These are phyloP conservation scores for Siderastrea siderea DNA, from an alignment of 92 coral and sea anemone species.

Conservation along the genomic window DNA sequence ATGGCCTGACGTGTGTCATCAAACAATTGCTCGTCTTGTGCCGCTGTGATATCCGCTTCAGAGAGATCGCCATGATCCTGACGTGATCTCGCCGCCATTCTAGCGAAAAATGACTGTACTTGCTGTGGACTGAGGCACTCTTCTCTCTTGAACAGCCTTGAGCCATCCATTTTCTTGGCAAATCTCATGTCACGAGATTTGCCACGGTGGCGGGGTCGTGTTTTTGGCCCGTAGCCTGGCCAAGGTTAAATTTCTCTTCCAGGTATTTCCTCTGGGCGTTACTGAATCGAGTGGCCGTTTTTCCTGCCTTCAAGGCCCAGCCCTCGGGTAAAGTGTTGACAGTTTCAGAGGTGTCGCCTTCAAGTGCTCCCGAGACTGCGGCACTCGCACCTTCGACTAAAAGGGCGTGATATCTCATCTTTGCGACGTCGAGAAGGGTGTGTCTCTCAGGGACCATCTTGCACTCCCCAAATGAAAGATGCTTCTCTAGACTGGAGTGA, in stretches of 20 bases:
- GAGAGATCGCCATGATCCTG: constrained; percentile 7
- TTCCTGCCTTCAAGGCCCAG: constrained; percentile 63
- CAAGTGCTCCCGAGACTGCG: constrained; percentile 29
- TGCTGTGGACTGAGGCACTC: constrained; percentile 66
- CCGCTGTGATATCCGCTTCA: neutral
- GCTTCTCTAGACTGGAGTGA: constrained; percentile 55
- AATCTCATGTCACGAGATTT: constrained; percentile 69
- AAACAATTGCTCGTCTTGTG: neutral
- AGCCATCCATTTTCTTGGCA: constrained; percentile 59
- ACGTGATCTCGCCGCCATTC: constrained; percentile 47
- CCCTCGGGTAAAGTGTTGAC: constrained; percentile 45
- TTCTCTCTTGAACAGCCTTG: constrained; percentile 49
- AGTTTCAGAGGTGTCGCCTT: neutral
- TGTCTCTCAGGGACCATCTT: constrained; percentile 55
- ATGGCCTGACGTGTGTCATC: neutral
- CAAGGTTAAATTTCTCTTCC: constrained; percentile 61
- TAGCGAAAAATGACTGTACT: constrained; percentile 61
- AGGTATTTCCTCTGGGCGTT: constrained; percentile 43
- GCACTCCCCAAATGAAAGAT: constrained; percentile 54
- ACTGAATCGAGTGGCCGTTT: constrained; percentile 52
- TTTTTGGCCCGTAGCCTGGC: constrained; percentile 68
- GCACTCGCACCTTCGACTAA: constrained; percentile 40
- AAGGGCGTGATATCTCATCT: constrained; percentile 43
- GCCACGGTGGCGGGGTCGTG: constrained; percentile 63
- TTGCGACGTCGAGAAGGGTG: constrained; percentile 32